These are phyloP conservation scores for Pipistrellus pygmaeus DNA, from an alignment of 2,797 vertebrate genomes.

Conservation along the genomic window DNA sequence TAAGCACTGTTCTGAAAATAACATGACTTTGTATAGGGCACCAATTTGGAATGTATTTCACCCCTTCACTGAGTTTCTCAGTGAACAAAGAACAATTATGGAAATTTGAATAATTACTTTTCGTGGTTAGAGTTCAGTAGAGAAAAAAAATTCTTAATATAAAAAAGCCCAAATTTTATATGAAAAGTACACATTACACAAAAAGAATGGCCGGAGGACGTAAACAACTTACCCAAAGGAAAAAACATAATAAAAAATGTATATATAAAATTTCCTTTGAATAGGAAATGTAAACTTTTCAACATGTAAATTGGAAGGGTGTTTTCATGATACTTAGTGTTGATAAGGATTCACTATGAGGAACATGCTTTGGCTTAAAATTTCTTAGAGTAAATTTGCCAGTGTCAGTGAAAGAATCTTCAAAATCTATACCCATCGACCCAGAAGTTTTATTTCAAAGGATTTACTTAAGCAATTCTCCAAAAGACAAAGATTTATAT, in stretches of 20 bases:
- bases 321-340: background rate
- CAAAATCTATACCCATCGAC: background rate
- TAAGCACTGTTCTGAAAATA: background rate
- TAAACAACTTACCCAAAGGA: background rate
- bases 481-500: background rate
- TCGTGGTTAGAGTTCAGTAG: background rate
- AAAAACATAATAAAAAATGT: background rate
- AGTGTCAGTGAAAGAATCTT: slow-evolving; percentile 21
- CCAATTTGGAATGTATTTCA: background rate
- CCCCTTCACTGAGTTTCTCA: background rate
- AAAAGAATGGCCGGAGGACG: background rate
- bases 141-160: slow-evolving; percentile 31
- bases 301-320: background rate
- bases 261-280: background rate
- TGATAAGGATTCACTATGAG: background rate
- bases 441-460: background rate
- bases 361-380: background rate
- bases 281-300: slow-evolving; percentile 20
- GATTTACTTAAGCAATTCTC: background rate
- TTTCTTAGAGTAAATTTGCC: background rate
- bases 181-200: background rate
- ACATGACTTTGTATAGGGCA: background rate
- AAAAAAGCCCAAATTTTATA: background rate
- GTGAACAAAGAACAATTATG: background rate
- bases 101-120: background rate